Evolutionary conservation across 2,797 vertebrate genomes (phyloP), one percentile per base, ranked within the genome.

Genomic region (Thalassophryne amazonica): DNA sequence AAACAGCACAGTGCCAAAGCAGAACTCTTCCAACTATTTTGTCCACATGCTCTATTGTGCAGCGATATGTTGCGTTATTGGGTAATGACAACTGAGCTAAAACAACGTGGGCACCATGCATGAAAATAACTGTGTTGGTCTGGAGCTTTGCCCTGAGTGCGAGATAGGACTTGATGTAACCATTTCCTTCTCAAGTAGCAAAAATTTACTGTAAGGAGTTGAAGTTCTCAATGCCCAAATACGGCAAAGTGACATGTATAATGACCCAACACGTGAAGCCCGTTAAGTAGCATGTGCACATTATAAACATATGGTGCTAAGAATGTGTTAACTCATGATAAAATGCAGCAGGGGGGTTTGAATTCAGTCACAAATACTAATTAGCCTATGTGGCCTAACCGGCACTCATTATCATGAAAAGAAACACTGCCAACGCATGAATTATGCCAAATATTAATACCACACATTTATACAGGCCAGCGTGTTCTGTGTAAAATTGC

Each of bases 401-500:
- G 64, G 60, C 65, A 60, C 53, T 55, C 45, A 71, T 72, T 72
- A 67, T 57, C 23, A 15, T 23, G 35, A 29, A 43, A 15, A 19
- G 17, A 46, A 36, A 52, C 13, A 34, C 45, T 28, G 31, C 43
- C 5, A 39, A 49, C 33, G 32, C 6, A 30, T 33, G 23, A n/a
- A 40, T 27, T 63, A 11, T 18, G 42, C 61, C 19, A 55, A 70
- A 77, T 41, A 69, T 64, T 49, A 60, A 78, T 59, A 38, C 29
- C n/a, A 18, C 30, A 47, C 41, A 51, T 73, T 70, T 68, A 72
- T 67, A 36, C 59, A 73, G 18, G 34, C 22, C 48, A 68, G 54
- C 41, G 60, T 47, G 61, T 64, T 81, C 57, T 69, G 69, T 35
- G 66, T 81, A 42, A 74, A 77, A 55, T 39, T 68, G 59, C 49